Percentiles rank a stretch among this genome's conserved stretches.
Conservation (phyloP, 2,113 vertebrate genomes). For the Abramis brama region DNA sequence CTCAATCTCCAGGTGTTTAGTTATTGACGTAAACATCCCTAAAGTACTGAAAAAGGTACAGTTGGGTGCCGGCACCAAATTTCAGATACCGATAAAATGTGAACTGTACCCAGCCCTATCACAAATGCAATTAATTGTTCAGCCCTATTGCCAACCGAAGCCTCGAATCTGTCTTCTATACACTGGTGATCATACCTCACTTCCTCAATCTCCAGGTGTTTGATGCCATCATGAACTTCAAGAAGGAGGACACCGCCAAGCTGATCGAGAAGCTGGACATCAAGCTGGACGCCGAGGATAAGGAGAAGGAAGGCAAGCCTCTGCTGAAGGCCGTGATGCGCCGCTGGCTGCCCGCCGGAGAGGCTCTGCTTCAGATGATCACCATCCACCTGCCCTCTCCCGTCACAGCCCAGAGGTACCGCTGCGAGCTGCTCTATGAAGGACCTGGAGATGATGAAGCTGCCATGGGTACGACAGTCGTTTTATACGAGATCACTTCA, state of each 20-base stretch:
- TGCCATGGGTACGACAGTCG: conserved; percentile 82
- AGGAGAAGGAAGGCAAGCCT: conserved; percentile 92
- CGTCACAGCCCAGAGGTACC: conserved; percentile 93
- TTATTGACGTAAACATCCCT: too few species aligned
- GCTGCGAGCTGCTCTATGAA: conserved; percentile 94
- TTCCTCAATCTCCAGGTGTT: conserved; percentile 79
- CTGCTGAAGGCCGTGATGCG: conserved; percentile 96
- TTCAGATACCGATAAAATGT: too few species aligned
- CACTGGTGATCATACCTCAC: not conserved
- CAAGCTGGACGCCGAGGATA: conserved; percentile 89
- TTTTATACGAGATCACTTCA: too few species aligned
- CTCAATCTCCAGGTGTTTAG: conserved; percentile 66
- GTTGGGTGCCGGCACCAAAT: too few species aligned
- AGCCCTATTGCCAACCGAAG: not conserved
- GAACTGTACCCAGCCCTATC: too few species aligned
- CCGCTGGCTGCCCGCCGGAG: conserved; percentile 93
- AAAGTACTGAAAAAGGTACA: too few species aligned
- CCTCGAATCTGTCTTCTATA: not conserved
- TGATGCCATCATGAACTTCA: conserved; percentile 93
- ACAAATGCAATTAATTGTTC: too few species aligned
- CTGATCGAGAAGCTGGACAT: conserved; percentile 90
- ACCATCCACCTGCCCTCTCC: conserved; percentile 97
- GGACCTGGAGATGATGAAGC: conserved; percentile 91
- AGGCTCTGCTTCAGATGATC: conserved; percentile 96
- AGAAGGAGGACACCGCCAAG: conserved; percentile 88